Evolutionary conservation across 1,140 invertebrate species (phyloP).

Genomic region (Copidosoma floridanum): DNA sequence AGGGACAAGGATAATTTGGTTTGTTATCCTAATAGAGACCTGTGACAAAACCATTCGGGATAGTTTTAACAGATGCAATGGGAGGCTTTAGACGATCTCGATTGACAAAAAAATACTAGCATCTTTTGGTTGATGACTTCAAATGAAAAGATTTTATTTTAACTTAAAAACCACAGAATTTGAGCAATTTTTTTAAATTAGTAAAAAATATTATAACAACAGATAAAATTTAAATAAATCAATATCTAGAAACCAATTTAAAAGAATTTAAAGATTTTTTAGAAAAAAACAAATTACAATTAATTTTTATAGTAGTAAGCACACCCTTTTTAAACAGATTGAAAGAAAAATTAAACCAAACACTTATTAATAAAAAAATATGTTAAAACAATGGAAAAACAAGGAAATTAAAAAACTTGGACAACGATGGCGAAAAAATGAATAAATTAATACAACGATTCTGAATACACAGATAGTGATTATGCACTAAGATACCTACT

Average conservation of each 20-base stretch:
- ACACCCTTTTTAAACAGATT: constrained; percentile 15
- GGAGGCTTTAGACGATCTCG: constrained; percentile 38
- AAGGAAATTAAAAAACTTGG: constrained; percentile 1
- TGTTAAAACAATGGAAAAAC: too few species aligned
- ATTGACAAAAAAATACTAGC: constrained; percentile 42
- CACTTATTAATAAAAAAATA: too few species aligned
- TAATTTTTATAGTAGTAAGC: constrained; percentile 24
- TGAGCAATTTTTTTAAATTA: constrained; percentile 47
- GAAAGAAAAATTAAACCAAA: constrained; percentile 12
- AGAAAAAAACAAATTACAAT: constrained; percentile 8
- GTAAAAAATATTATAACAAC: constrained; percentile 32
- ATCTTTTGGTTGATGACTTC: too few species aligned
- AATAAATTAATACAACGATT: too few species aligned
- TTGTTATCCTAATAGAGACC: constrained; percentile 29
- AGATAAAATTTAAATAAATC: constrained; percentile 25
- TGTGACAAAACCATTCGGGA: constrained; percentile 48
- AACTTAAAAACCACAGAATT: constrained; percentile 42
- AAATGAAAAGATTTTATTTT: constrained; percentile 40
- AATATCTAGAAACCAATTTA: too few species aligned
- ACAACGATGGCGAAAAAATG: constrained; percentile 16
- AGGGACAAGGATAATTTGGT: constrained; percentile 16
- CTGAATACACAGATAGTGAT: constrained; percentile 7
- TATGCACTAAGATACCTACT: constrained; percentile 11
- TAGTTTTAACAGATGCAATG: too few species aligned
- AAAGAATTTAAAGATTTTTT: constrained; percentile 27